Percentiles rank a stretch among this genome's conserved stretches.
Evolutionary conservation across 2,797 vertebrate genomes (phyloP).

Genomic region (Pangasius macronema): DNA sequence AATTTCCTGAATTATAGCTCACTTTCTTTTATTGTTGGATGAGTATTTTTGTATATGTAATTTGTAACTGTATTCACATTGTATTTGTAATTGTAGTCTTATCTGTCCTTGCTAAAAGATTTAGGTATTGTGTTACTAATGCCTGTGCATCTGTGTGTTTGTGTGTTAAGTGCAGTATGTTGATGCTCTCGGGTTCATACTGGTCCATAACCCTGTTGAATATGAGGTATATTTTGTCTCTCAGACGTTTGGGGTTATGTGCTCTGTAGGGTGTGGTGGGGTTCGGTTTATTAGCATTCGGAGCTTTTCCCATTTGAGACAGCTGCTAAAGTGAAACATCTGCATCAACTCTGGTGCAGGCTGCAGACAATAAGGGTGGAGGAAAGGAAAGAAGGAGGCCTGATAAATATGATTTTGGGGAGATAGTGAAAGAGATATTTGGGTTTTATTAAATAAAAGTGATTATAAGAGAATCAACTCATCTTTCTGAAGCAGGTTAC

Average conservation of each 20-base stretch:
- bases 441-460: not conserved
- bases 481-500: not conserved
- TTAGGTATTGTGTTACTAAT: not conserved
- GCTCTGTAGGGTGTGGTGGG: slow-evolving; percentile 56
- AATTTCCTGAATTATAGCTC: not conserved
- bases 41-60: not conserved
- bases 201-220: slow-evolving; percentile 12
- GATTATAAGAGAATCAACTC: not conserved
- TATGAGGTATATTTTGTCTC: slow-evolving; percentile 47
- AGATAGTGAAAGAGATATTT: slow-evolving; percentile 7
- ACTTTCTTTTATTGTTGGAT: not conserved
- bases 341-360: slow-evolving; percentile 61
- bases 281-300: slow-evolving; percentile 69
- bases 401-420: slow-evolving; percentile 45
- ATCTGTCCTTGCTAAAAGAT: not conserved
- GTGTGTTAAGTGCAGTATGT: not conserved
- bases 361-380: slow-evolving; percentile 50
- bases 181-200: slow-evolving; percentile 4
- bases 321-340: slow-evolving; percentile 71
- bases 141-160: not conserved
- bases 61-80: no score
- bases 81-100: not conserved
- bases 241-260: slow-evolving; percentile 51
- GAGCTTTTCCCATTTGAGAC: slow-evolving; percentile 65
- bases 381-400: slow-evolving; percentile 29